Conservation (phyloP, 2,113 vertebrate genomes). For the Pluvianellus socialis region DNA sequence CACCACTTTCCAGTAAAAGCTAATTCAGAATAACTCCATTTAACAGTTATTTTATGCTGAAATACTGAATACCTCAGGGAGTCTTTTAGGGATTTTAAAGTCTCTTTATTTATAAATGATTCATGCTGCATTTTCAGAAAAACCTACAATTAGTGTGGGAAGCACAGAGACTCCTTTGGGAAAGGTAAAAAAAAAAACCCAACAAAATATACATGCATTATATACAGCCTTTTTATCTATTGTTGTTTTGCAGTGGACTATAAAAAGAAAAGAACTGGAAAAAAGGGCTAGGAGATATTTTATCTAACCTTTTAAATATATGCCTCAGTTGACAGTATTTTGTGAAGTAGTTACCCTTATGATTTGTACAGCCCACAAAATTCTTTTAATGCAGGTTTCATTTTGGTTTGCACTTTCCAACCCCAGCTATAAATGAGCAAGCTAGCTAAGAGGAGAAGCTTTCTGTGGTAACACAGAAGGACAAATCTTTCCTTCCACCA, state of each 20-base stretch:
- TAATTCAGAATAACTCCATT: constrained; percentile 88
- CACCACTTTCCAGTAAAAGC: constrained; percentile 86
- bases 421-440: constrained; percentile 20
- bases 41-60: constrained; percentile 88
- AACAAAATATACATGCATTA: constrained; percentile 69
- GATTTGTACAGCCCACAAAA: constrained; percentile 61
- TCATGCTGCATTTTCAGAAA: constrained; percentile 88
- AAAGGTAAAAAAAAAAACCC: constrained; percentile 71
- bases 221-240: constrained; percentile 62
- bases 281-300: constrained; percentile 53
- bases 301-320: constrained; percentile 71
- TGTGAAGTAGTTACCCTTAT: constrained; percentile 36
- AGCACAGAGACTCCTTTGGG: constrained; percentile 82
- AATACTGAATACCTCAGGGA: constrained; percentile 83
- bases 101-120: constrained; percentile 90
- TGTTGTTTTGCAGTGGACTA: constrained; percentile 74
- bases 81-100: constrained; percentile 88
- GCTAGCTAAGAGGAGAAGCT: background rate
- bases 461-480: background rate
- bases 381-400: constrained; percentile 32
- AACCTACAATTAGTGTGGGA: constrained; percentile 90
- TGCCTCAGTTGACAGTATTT: constrained; percentile 57
- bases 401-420: background rate
- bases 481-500: background rate
- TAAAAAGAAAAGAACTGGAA: constrained; percentile 69